Evolutionary conservation across 2,888 invertebrate genomes (phyloP), one percentile per base, ranked within the genome.

Genomic region (Polyploca ridens): DNA sequence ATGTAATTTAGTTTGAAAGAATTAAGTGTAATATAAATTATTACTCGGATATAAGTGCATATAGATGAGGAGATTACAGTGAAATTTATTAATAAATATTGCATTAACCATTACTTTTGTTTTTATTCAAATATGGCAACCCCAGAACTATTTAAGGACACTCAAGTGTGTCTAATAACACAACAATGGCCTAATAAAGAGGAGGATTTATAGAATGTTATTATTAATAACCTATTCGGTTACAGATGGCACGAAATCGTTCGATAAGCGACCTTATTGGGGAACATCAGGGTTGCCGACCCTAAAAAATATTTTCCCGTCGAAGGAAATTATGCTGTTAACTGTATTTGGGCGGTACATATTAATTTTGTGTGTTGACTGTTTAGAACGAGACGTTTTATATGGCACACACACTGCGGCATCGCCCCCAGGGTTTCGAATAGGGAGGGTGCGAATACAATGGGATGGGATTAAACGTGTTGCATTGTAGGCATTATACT

Each of bases 51-150:
- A 76, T 91, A 93, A 92, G 91, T 88, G 89, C 88, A 89, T 89
- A 92, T 91, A 92, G 91, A 90, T 88, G 92, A 90, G 87, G 84
- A 90, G 87, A 91, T 89, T 87, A 92, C 91, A 91, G 90, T 93
- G 93, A 93, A 93, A 90, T 89, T 92, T 90, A 92, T 89, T 90
- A 93, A 93, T 94, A 94, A 94, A 94, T 92, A 93, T 89, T 88
- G 90, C 90, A 94, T 93, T 93, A 93, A 90, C 89, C 91, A 91
- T 87, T 90, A 75, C 7, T 66, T 78, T 73, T 77, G 79, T 78
- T 84, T 76, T 78, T 78, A 70, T 64, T 68, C 46, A 63, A 60
- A 62, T 57, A 69, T 63, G 57, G 74, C 81, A 72, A 75, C 79
- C 75, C 78, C 74, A 79, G 73, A 75, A 82, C 81, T 76, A 76